phyloP scores from a whole-genome alignment of 92 coral and sea anemone species.

The Zoanthus solanderi region DNA sequence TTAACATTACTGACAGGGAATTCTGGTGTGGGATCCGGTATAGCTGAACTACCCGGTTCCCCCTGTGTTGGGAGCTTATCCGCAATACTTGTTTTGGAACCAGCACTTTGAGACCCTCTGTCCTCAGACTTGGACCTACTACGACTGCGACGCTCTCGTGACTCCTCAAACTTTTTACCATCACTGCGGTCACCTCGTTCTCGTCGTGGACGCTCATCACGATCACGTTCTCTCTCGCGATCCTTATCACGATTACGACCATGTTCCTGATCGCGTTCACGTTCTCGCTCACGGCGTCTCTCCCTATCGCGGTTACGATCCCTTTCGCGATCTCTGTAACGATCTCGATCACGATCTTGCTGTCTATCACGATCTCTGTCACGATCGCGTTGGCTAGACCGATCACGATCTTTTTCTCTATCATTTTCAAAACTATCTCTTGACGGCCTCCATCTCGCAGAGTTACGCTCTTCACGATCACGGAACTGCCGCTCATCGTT shows the following conservation, averaged over 20 bases:
- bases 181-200: slow-evolving; percentile 59
- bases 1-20: slow-evolving; percentile 15
- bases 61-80: slow-evolving; percentile 6
- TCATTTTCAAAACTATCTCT: slow-evolving; percentile 58
- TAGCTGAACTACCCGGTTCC: slow-evolving; percentile 17
- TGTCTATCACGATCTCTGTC: slow-evolving; percentile 56
- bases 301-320: slow-evolving; percentile 61
- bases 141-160: slow-evolving; percentile 47
- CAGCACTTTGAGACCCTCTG: slow-evolving; percentile 16
- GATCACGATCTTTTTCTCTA: slow-evolving; percentile 40
- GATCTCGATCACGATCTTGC: slow-evolving; percentile 20
- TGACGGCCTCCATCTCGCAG: slow-evolving; percentile 14
- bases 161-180: slow-evolving; percentile 62
- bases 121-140: slow-evolving; percentile 40
- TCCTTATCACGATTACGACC: slow-evolving; percentile 57
- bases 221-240: slow-evolving; percentile 70
- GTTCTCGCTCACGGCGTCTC: slow-evolving; percentile 61
- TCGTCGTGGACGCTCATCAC: slow-evolving; percentile 66
- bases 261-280: slow-evolving; percentile 68
- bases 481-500: slow-evolving; percentile 40
- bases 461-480: slow-evolving; percentile 54
- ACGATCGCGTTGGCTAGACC: slow-evolving; percentile 34
- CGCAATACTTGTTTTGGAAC: slow-evolving; percentile 8
- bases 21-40: slow-evolving; percentile 8
- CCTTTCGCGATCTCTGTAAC: slow-evolving; percentile 62